Percentiles rank a stretch among this genome's conserved stretches.
These are phyloP conservation scores for Lota lota DNA, from an alignment of 2,113 vertebrate genomes.

Conservation along the genomic window DNA sequence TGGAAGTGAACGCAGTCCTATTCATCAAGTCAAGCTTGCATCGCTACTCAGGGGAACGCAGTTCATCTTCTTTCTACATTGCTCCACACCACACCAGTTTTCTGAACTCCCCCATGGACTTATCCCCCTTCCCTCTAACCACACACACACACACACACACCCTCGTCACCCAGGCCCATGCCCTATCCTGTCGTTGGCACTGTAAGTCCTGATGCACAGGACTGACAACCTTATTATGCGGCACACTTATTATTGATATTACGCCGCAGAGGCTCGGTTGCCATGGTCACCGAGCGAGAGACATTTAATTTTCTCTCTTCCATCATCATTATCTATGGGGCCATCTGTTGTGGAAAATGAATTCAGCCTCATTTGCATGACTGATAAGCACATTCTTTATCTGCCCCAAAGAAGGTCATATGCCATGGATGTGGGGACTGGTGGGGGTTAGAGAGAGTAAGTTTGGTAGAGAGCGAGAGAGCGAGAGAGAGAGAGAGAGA, in stretches of 20 bases:
- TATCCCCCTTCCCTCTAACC: too few species aligned
- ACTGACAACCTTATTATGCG: conserved; percentile 99
- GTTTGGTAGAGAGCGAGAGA: conserved; percentile 40
- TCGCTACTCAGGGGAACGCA: too few species aligned
- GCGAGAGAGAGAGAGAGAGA: neutral
- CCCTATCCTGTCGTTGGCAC: conserved; percentile 40
- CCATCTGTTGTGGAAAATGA: conserved; percentile 99
- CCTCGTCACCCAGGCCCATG: neutral
- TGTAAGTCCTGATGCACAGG: conserved; percentile 90
- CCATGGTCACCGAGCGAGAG: conserved; percentile 99
- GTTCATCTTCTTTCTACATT: too few species aligned
- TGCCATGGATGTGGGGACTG: conserved; percentile 91
- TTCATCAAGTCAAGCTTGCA: too few species aligned
- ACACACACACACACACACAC: neutral
- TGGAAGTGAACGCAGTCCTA: too few species aligned
- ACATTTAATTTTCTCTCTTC: conserved; percentile 99
- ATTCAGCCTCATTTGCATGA: conserved; percentile 99
- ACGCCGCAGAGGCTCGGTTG: conserved; percentile 92
- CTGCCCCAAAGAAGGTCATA: conserved; percentile 99
- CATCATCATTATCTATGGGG: conserved; percentile 99
- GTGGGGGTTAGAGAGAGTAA: conserved; percentile 66
- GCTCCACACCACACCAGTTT: too few species aligned
- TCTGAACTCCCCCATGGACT: too few species aligned
- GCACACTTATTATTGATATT: conserved; percentile 99
- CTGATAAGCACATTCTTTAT: conserved; percentile 99